Conservation (phyloP, 2,113 vertebrate species). For the Urocitellus parryii region DNA sequence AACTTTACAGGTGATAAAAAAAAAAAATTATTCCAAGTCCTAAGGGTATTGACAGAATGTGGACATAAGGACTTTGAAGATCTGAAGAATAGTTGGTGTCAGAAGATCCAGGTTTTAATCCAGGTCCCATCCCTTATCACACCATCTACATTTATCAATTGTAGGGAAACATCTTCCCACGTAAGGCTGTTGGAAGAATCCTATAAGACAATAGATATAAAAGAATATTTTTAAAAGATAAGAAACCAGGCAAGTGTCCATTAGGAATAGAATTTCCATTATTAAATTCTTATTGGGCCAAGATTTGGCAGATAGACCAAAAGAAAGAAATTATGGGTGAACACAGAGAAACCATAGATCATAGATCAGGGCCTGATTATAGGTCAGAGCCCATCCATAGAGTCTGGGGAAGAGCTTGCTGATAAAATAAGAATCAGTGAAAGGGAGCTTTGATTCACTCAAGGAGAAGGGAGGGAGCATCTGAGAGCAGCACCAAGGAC, state of each 20-base stretch:
- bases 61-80: not conserved
- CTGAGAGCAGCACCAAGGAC: not conserved
- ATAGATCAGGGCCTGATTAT: not conserved
- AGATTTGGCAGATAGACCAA: not conserved
- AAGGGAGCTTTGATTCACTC: not conserved
- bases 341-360: not conserved
- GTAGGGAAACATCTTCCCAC: not conserved
- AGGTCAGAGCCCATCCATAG: not conserved
- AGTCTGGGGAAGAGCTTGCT: not conserved
- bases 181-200: not conserved
- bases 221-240: not conserved
- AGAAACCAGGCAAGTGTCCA: not conserved
- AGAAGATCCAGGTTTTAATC: not conserved
- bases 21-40: not conserved
- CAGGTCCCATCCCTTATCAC: not conserved
- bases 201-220: not conserved
- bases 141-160: not conserved
- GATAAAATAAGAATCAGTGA: not conserved
- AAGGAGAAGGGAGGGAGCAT: not conserved
- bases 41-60: not conserved
- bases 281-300: not conserved
- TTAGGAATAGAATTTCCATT: slow-evolving; percentile 22
- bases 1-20: not conserved
- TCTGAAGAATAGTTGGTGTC: not conserved
- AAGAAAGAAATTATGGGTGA: not conserved